Evolutionary conservation across 2,888 invertebrate species (phyloP).

Genomic region (Malthinus seriepunctatus): DNA sequence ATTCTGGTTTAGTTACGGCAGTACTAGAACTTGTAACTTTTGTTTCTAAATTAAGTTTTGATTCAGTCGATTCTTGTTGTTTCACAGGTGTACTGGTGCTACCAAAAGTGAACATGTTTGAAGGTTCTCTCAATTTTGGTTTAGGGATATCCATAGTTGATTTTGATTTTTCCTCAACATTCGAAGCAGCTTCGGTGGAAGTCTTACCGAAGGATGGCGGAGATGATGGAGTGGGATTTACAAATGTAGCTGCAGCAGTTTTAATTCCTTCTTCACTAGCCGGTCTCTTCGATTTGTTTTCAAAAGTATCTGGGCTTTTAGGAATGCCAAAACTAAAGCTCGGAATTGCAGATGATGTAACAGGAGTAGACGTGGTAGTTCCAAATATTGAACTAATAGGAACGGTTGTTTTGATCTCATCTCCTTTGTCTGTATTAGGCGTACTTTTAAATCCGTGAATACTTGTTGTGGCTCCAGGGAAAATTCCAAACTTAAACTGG

Average conservation of each 20-base stretch:
- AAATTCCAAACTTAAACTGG: conserved; percentile 58
- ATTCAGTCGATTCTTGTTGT: too few species aligned
- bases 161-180: background rate
- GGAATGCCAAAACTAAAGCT: conserved; percentile 36
- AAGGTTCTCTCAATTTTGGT: too few species aligned
- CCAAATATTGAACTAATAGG: conserved; percentile 2
- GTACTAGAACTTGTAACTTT: too few species aligned
- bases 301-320: background rate
- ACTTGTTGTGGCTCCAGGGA: conserved; percentile 32
- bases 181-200: background rate
- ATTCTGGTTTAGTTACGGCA: too few species aligned
- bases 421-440: conserved; percentile 30
- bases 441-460: conserved; percentile 5
- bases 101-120: conserved; percentile 3
- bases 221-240: background rate
- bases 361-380: conserved; percentile 7
- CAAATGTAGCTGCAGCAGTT: background rate
- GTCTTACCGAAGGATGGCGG: too few species aligned
- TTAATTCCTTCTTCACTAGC: background rate
- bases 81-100: background rate
- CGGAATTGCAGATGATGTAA: conserved; percentile 20
- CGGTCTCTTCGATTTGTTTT: too few species aligned
- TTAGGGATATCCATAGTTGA: background rate
- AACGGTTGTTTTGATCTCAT: conserved; percentile 14
- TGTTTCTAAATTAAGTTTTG: too few species aligned